Evolutionary conservation across 2,888 invertebrate genomes (phyloP).

Genomic region (Cerastis leucographa): DNA sequence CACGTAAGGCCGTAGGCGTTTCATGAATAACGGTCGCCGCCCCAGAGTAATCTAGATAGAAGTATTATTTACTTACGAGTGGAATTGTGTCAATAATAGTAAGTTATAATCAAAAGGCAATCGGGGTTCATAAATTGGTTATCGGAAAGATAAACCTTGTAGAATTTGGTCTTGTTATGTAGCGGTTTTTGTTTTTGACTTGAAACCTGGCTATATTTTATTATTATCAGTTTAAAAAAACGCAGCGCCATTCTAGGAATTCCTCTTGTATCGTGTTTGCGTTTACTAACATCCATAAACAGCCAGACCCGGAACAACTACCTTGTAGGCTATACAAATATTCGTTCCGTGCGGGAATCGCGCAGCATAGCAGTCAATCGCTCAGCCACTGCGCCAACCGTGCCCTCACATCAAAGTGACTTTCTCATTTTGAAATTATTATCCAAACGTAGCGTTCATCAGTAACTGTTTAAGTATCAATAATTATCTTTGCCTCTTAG

Average conservation of each 20-base stretch:
- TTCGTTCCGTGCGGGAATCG: not conserved
- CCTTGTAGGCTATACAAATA: not conserved
- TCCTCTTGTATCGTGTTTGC: not conserved
- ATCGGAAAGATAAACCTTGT: not conserved
- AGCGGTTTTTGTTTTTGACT: not conserved
- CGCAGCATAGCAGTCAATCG: too few relatives aligned
- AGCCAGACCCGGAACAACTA: not conserved
- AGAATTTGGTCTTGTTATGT: not conserved
- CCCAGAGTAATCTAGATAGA: constrained; percentile 4
- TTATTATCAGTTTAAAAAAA: not conserved
- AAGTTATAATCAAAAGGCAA: constrained; percentile 10
- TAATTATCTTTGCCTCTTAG: not conserved
- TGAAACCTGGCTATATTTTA: not conserved
- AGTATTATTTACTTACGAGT: constrained; percentile 18
- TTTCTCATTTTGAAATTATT: not conserved
- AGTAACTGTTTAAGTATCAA: not conserved
- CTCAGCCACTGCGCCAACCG: not conserved
- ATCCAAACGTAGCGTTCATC: not conserved
- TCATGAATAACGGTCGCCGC: not conserved
- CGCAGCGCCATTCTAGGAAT: not conserved
- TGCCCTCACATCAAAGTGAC: too few relatives aligned
- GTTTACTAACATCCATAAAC: not conserved
- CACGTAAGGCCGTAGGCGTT: constrained; percentile 29
- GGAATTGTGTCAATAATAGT: constrained; percentile 22
- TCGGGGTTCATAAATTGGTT: not conserved